A percentile compares a stretch with the other conserved stretches of the same genome.
Conservation (phyloP, 1,140 invertebrate genomes). For the Berghia stephanieae region DNA sequence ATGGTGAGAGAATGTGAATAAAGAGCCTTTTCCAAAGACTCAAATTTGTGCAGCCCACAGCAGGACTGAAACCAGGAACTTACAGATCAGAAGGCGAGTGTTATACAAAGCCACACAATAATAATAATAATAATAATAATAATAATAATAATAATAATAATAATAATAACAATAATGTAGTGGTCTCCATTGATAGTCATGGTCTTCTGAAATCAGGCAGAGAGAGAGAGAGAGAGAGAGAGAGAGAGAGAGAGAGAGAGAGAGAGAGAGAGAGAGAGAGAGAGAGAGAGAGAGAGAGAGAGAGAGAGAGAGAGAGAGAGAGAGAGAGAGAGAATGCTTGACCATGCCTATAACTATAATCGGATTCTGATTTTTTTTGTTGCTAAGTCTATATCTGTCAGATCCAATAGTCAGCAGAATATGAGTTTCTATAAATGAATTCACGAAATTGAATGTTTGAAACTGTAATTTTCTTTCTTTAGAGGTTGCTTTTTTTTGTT, state of each 20-base stretch:
- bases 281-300: not conserved
- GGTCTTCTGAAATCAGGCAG: too few species aligned
- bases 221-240: slow-evolving; percentile 12
- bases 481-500: not conserved
- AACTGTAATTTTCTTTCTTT: not conserved
- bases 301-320: not conserved
- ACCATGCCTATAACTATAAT: too few species aligned
- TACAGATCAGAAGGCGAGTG: not conserved
- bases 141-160: not conserved
- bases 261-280: not conserved
- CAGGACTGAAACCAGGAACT: too few species aligned
- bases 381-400: too few species aligned
- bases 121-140: not conserved
- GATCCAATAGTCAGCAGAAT: not conserved
- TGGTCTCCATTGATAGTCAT: too few species aligned
- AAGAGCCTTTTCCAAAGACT: too few species aligned
- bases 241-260: not conserved
- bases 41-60: too few species aligned
- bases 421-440: not conserved
- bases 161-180: not conserved
- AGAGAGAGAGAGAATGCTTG: not conserved
- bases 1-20: too few species aligned
- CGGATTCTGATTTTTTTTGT: too few species aligned
- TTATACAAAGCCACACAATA: not conserved
- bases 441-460: not conserved